phyloP scores from a whole-genome alignment of 2,888 invertebrate genomes.

The Schizaphis graminum region DNA sequence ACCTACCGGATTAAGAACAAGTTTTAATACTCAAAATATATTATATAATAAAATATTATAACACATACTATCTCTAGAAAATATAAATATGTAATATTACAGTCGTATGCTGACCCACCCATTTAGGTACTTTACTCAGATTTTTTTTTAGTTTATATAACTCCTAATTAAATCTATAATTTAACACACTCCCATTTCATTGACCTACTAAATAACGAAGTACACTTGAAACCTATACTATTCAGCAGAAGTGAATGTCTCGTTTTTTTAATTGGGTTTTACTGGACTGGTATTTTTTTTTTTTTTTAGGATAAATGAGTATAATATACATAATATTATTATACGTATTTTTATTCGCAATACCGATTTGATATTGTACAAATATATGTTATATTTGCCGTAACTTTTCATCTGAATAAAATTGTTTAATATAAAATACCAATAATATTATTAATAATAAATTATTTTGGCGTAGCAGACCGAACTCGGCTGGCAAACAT shows the following conservation, averaged over 20 bases:
- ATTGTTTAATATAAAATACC: background rate
- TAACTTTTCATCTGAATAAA: background rate
- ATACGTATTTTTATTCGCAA: background rate
- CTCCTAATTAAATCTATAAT: background rate
- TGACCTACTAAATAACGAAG: background rate
- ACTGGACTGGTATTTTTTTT: background rate
- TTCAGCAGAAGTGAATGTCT: background rate
- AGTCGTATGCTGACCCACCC: background rate
- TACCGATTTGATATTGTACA: background rate
- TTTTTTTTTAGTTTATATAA: background rate
- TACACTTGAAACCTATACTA: background rate
- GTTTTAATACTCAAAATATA: background rate
- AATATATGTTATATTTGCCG: background rate
- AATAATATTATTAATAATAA: background rate
- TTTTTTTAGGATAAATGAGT: background rate
- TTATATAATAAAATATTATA: background rate
- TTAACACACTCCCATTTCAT: background rate
- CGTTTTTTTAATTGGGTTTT: background rate
- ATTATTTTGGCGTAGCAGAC: background rate
- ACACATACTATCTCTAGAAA: background rate
- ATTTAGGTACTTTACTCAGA: background rate
- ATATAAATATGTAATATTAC: background rate
- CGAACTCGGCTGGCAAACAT: background rate
- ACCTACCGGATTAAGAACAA: background rate
- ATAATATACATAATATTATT: background rate